Base-by-base conservation (phyloP, 2,888 invertebrate species). In the Cheiracanthium punctorium region DNA sequence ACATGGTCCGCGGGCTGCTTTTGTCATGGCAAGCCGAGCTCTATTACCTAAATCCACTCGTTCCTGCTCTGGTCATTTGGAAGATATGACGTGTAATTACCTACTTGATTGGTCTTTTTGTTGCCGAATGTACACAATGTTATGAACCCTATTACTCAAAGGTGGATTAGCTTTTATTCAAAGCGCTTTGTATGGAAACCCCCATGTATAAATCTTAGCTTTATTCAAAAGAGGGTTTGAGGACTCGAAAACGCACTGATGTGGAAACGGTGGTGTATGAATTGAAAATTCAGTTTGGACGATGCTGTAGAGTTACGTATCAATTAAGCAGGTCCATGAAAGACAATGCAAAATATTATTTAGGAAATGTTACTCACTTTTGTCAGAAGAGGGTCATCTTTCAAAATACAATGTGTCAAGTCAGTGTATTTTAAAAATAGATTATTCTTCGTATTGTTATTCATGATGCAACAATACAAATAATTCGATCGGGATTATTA, bases 11-110 rank as follows among this genome's bases (percentile, higher is more conserved):
- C 32, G 76, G 80, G 33, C 28, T 71, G 33, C 75, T 75, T n/a
- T 82, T 82, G 82, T 82, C 24, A 20, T 24, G n/a, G 29, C 43
- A 64, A 48, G 69, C 30, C 48, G 43, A 14, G 12, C 28, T 32
- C 82, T 37, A 82, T 82, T 86, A 86, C 86, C 24, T 64, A 86
- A 86, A 86, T 69, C 86, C 86, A 86, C 80, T 74, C 30, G 48
- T 20, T 29, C 52, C 74, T 30, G 12, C 17, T 52, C 70, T 72
- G 85, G 80, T 85, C 85, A 85, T 75, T 85, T 74, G 80, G 85
- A 52, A 64, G 82, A 69, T 76, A 82, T 77, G 82, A 82, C 82
- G 82, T 80, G 80, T 80, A 80, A 86, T 86, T 80, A 85, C 80
- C 33, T 20, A 43, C 43, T 69, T 75, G 86, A 86, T 86, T 86